These are phyloP conservation scores for Prostheceraeus crozeri DNA, from an alignment of 2,888 invertebrate genomes.

Conservation along the genomic window DNA sequence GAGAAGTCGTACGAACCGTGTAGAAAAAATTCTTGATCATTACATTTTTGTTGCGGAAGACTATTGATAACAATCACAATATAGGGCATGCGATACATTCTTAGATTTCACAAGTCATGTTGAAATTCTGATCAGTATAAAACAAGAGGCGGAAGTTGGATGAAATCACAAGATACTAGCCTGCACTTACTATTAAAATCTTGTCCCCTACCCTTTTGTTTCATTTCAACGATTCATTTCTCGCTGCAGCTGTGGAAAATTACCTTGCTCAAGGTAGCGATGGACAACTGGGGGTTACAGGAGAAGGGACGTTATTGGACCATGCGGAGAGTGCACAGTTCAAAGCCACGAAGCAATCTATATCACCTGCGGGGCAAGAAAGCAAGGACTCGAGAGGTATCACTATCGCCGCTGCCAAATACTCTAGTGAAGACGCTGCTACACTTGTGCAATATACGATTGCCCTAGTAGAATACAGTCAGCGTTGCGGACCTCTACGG, in stretches of 20 bases:
- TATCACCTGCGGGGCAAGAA: constrained; percentile 16
- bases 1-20: too few relatives aligned
- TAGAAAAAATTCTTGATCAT: too few relatives aligned
- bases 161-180: too few relatives aligned
- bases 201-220: too few relatives aligned
- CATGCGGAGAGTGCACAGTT: constrained; percentile 46
- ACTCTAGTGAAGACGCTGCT: constrained; percentile 56
- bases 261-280: constrained; percentile 52
- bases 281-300: constrained; percentile 52
- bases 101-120: too few relatives aligned
- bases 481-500: constrained; percentile 50
- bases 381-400: constrained; percentile 44
- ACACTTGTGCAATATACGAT: constrained; percentile 55
- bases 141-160: too few relatives aligned
- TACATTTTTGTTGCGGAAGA: too few relatives aligned
- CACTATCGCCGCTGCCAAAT: constrained; percentile 53
- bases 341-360: neutral
- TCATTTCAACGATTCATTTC: neutral
- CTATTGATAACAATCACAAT: too few relatives aligned
- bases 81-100: too few relatives aligned
- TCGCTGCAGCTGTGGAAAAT: constrained; percentile 53
- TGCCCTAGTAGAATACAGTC: constrained; percentile 56
- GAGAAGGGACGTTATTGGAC: constrained; percentile 53
- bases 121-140: too few relatives aligned
- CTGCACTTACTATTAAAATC: too few relatives aligned